A percentile compares a stretch with the other conserved stretches of the same genome.
These are phyloP conservation scores for Cataglyphis cursor DNA, from an alignment of 2,888 invertebrate genomes.

Conservation along the genomic window DNA sequence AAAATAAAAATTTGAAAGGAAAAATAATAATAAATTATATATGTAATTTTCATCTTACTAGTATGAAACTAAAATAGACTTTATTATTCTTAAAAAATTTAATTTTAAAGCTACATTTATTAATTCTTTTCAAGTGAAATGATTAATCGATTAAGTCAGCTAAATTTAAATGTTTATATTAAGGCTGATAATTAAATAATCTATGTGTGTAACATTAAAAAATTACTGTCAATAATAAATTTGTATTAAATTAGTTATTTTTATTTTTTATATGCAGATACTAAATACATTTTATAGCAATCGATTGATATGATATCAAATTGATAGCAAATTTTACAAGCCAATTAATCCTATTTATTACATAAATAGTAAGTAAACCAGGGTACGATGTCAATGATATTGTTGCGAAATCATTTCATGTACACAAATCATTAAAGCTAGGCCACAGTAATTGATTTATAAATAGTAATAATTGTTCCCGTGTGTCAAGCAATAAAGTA, in stretches of 20 bases:
- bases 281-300: not conserved
- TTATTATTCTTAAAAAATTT: too few species aligned
- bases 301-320: not conserved
- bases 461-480: conserved; percentile 61
- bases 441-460: conserved; percentile 59
- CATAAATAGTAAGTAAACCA: conserved; percentile 85
- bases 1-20: too few species aligned
- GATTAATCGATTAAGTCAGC: too few species aligned
- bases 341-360: not conserved
- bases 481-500: conserved; percentile 5
- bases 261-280: not conserved
- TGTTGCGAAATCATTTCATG: conserved; percentile 77
- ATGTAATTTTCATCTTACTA: too few species aligned
- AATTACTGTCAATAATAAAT: too few species aligned
- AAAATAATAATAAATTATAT: too few species aligned
- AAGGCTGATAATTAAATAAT: too few species aligned
- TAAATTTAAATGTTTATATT: too few species aligned
- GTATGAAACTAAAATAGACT: too few species aligned
- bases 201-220: too few species aligned
- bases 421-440: conserved; percentile 45
- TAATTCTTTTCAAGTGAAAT: too few species aligned
- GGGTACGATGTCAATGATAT: conserved; percentile 83
- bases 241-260: not conserved
- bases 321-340: not conserved
- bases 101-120: too few species aligned